Percentiles rank a stretch among this genome's conserved stretches.
phyloP scores from a whole-genome alignment of 2,888 invertebrate genomes.

The Tricholauxania praeusta region DNA sequence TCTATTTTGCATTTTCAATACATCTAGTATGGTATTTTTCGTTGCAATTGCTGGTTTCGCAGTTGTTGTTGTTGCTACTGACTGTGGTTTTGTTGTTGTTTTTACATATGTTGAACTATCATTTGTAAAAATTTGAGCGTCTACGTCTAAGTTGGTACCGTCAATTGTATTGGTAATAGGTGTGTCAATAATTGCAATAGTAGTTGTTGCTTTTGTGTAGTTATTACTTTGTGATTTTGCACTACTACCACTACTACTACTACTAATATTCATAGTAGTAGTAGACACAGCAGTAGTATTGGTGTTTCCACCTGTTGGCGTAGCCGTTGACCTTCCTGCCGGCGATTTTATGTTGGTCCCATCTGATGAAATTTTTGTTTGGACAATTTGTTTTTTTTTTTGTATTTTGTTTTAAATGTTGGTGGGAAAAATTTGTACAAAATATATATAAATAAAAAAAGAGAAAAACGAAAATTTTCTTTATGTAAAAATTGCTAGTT shows the following conservation, averaged over 20 bases:
- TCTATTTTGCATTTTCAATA: slow-evolving; percentile 19
- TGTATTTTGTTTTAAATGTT: slow-evolving; percentile 35
- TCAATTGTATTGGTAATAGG: slow-evolving; percentile 21
- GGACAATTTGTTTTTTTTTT: slow-evolving; percentile 50
- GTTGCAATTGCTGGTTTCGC: slow-evolving; percentile 21
- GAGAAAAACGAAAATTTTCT: slow-evolving; percentile 46
- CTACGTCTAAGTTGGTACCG: background rate
- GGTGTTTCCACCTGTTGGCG: slow-evolving; percentile 66
- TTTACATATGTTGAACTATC: background rate
- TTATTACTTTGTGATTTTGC: slow-evolving; percentile 40
- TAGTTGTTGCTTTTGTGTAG: slow-evolving; percentile 42
- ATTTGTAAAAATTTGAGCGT: too few relatives aligned
- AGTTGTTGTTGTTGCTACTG: slow-evolving; percentile 23
- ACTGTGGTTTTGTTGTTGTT: slow-evolving; percentile 32
- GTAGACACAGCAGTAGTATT: slow-evolving; percentile 40
- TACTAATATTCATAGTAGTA: slow-evolving; percentile 40
- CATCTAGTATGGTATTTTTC: slow-evolving; percentile 13
- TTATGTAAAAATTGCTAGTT: slow-evolving; percentile 41
- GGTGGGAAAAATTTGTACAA: slow-evolving; percentile 43
- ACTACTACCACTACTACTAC: slow-evolving; percentile 43
- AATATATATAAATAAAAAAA: slow-evolving; percentile 47
- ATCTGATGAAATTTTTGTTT: slow-evolving; percentile 61
- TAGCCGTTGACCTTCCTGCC: slow-evolving; percentile 75
- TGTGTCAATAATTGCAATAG: slow-evolving; percentile 33
- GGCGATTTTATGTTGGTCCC: slow-evolving; percentile 68